A percentile compares a stretch with the other conserved stretches of the same genome.
These are phyloP conservation scores for Corydoras maculifer DNA, from an alignment of 2,113 vertebrate genomes.

Conservation along the genomic window DNA sequence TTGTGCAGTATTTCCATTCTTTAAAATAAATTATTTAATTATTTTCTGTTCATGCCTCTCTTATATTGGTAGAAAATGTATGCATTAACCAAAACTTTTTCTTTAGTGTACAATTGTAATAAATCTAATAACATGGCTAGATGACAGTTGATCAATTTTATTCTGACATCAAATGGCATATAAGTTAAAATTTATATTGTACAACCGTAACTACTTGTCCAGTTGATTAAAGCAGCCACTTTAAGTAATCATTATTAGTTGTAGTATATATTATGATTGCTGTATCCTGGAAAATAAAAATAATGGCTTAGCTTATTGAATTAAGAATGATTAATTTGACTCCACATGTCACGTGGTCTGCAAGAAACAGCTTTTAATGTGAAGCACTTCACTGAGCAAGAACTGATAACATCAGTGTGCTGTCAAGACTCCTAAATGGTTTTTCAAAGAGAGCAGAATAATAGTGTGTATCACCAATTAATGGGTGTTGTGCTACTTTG, in stretches of 20 bases:
- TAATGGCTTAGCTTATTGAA: constrained; percentile 35
- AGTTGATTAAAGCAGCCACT: constrained; percentile 35
- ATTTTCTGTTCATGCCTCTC: constrained; percentile 56
- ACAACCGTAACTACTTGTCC: constrained; percentile 38
- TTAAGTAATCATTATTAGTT: constrained; percentile 33
- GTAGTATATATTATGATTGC: constrained; percentile 34
- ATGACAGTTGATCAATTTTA: constrained; percentile 60
- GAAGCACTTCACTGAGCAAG: constrained; percentile 25
- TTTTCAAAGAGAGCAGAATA: constrained; percentile 28
- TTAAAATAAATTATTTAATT: constrained; percentile 38
- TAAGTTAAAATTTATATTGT: constrained; percentile 45
- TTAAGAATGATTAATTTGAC: constrained; percentile 42
- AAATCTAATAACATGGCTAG: constrained; percentile 45
- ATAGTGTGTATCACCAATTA: constrained; percentile 32
- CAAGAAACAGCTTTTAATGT: constrained; percentile 43
- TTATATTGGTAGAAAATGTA: constrained; percentile 53
- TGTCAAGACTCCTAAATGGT: constrained; percentile 22
- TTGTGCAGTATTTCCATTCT: too few relatives aligned
- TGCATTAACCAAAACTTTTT: constrained; percentile 34
- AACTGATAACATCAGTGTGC: constrained; percentile 20
- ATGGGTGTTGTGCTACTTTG: constrained; percentile 11
- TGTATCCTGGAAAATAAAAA: constrained; percentile 32
- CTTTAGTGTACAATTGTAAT: too few relatives aligned
- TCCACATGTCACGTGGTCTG: constrained; percentile 36
- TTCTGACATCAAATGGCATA: constrained; percentile 50